phyloP scores from a whole-genome alignment of 2,888 invertebrate genomes.

The Agapostemon virescens region DNA sequence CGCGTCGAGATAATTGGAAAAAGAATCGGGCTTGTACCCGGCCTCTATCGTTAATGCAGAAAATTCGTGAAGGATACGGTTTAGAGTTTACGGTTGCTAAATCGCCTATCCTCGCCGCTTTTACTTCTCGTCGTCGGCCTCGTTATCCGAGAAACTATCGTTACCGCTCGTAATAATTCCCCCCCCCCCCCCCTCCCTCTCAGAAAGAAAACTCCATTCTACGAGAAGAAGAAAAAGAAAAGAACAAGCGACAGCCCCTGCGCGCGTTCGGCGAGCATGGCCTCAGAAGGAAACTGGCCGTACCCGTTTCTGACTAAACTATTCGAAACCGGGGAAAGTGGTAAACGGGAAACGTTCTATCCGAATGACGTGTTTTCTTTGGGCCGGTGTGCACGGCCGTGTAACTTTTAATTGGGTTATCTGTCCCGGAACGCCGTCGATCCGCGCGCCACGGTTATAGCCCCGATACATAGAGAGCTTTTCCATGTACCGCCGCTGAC shows the following conservation, averaged over 20 bases:
- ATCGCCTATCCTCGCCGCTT: too few relatives aligned
- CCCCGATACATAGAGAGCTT: conserved; percentile 54
- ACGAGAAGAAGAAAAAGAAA: conserved; percentile 5
- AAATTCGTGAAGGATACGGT: too few relatives aligned
- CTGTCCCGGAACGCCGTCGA: conserved; percentile 61
- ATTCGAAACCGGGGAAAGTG: conserved; percentile 55
- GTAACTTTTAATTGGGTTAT: conserved; percentile 67
- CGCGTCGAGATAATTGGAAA: too few relatives aligned
- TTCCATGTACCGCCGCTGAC: conserved; percentile 60
- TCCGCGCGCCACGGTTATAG: conserved; percentile 40
- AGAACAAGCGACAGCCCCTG: conserved; percentile 7
- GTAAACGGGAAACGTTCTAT: conserved; percentile 45
- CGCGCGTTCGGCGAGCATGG: conserved; percentile 4
- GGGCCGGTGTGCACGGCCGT: conserved; percentile 28
- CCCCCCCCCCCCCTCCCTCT: too few relatives aligned
- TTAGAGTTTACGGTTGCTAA: too few relatives aligned
- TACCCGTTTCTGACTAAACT: conserved; percentile 53
- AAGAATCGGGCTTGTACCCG: too few relatives aligned
- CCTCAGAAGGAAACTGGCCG: conserved; percentile 59
- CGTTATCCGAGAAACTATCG: conserved; percentile 6
- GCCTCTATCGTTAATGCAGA: too few relatives aligned
- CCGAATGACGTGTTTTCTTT: conserved; percentile 48
- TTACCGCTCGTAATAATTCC: not conserved
- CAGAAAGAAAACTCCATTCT: not conserved
- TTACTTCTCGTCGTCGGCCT: not conserved